phyloP scores from a whole-genome alignment of 2,888 invertebrate genomes.

The Trachelus troglodyta region DNA sequence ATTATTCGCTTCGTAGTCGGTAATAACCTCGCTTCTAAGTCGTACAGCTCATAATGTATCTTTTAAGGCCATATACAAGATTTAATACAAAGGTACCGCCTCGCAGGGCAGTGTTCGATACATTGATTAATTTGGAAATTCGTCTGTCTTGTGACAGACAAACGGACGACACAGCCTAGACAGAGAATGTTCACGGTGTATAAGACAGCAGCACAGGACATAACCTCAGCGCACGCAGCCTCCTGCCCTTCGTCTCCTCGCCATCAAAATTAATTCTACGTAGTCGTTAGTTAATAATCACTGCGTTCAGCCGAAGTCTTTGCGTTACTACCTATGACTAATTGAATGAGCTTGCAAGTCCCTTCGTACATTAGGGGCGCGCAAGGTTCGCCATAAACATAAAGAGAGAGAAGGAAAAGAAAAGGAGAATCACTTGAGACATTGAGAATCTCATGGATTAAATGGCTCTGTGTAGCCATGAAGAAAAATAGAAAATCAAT shows the following conservation, averaged over 20 bases:
- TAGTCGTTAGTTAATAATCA: neutral
- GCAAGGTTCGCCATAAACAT: neutral
- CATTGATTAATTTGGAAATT: conserved; percentile 51
- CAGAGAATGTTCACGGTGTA: conserved; percentile 62
- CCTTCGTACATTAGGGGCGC: neutral
- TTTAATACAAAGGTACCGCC: conserved; percentile 46
- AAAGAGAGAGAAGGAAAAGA: neutral
- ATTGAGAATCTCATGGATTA: neutral
- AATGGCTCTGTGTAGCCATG: neutral
- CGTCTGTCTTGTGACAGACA: conserved; percentile 40
- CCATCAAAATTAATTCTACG: conserved; percentile 27
- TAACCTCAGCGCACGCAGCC: conserved; percentile 50
- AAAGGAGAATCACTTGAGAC: neutral
- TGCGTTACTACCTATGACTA: neutral
- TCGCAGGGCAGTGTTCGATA: conserved; percentile 43
- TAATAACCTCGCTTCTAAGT: conserved; percentile 33
- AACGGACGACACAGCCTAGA: conserved; percentile 57
- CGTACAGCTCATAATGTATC: conserved; percentile 39
- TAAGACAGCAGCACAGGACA: conserved; percentile 47
- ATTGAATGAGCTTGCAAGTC: neutral
- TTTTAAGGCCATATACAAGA: conserved; percentile 55
- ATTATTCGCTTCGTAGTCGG: conserved; percentile 38
- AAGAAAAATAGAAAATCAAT: neutral
- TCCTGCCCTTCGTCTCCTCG: conserved; percentile 30
- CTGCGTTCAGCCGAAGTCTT: neutral